Evolutionary conservation across 2,113 vertebrate species (phyloP).

Genomic region (Oplegnathus fasciatus): DNA sequence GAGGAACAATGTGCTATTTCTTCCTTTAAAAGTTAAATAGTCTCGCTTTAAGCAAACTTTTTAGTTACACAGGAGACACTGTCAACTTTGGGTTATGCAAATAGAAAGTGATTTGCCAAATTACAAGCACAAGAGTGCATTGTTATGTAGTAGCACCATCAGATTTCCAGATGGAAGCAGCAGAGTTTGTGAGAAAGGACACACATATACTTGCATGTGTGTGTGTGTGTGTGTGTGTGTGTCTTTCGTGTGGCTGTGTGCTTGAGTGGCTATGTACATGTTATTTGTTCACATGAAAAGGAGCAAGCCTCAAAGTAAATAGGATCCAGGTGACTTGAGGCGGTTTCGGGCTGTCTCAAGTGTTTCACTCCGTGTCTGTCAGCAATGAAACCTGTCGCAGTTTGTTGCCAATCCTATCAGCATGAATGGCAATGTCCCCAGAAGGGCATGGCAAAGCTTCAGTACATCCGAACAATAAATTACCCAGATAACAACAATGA

Average conservation of each 20-base stretch:
- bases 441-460: conserved; percentile 67
- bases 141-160: neutral
- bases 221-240: neutral
- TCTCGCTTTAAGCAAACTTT: neutral
- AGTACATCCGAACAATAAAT: conserved; percentile 69
- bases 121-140: neutral
- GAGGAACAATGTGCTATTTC: neutral
- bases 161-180: neutral
- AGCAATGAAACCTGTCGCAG: conserved; percentile 63
- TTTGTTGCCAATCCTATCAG: conserved; percentile 71
- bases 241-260: conserved; percentile 8
- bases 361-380: conserved; percentile 53
- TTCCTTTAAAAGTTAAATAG: neutral
- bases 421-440: conserved; percentile 74
- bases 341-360: conserved; percentile 52
- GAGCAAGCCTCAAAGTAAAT: conserved; percentile 47
- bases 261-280: conserved; percentile 25
- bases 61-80: neutral
- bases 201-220: conserved; percentile 5
- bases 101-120: neutral
- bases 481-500: conserved; percentile 66
- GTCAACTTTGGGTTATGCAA: neutral
- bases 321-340: conserved; percentile 63
- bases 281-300: conserved; percentile 59
- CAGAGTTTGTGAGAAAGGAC: neutral